Evolutionary conservation across 2,888 invertebrate species (phyloP).

Genomic region (Pachydiplax longipennis): DNA sequence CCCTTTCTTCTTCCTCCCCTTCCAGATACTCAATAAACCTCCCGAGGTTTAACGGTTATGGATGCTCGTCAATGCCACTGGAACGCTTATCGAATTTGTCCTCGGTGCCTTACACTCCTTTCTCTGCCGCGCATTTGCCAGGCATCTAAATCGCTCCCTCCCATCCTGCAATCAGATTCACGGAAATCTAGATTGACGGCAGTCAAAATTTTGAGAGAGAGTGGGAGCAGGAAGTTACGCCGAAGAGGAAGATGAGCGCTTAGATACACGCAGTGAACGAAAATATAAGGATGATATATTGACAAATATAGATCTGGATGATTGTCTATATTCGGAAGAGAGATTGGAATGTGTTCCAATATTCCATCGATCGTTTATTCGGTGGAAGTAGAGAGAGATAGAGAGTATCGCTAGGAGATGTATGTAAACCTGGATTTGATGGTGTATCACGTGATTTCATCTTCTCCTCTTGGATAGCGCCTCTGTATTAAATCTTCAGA

Average conservation of each 20-base stretch:
- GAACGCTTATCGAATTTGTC: conserved; percentile 44
- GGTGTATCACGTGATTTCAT: no score
- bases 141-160: background rate
- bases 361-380: no score
- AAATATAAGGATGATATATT: no score
- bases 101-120: conserved; percentile 16
- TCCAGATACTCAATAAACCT: conserved; percentile 33
- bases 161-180: background rate
- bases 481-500: no score
- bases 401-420: no score
- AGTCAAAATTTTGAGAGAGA: background rate
- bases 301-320: no score
- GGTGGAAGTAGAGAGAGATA: no score
- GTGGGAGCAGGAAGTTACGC: background rate
- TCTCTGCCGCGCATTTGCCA: background rate
- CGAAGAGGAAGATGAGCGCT: background rate
- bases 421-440: no score
- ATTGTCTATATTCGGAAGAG: no score
- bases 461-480: no score
- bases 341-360: no score
- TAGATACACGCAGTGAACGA: background rate
- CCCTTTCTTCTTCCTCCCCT: background rate
- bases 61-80: conserved; percentile 44
- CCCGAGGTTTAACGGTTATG: conserved; percentile 41
- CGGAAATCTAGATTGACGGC: background rate